These are phyloP conservation scores for Automeris io DNA, from an alignment of 2,888 invertebrate genomes.

Conservation along the genomic window DNA sequence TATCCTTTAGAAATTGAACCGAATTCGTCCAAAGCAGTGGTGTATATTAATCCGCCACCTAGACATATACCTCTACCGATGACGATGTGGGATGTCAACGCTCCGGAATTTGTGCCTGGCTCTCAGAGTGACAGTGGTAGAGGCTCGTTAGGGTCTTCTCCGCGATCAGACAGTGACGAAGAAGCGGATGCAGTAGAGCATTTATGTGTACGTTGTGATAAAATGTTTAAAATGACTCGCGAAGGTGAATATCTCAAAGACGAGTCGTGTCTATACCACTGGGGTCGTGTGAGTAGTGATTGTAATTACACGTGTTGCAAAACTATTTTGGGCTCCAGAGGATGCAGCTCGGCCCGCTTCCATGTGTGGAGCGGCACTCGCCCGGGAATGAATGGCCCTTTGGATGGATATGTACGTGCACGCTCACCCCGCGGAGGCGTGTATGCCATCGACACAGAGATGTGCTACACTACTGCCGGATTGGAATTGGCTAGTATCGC, in stretches of 20 bases:
- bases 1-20: slow-evolving; percentile 82
- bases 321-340: slow-evolving; percentile 63
- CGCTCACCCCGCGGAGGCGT: slow-evolving; percentile 74
- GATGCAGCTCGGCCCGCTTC: slow-evolving; percentile 79
- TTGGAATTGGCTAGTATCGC: slow-evolving; percentile 93
- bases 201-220: slow-evolving; percentile 84
- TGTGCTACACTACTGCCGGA: slow-evolving; percentile 94
- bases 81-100: slow-evolving; percentile 79
- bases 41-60: slow-evolving; percentile 77
- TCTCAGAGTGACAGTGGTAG: slow-evolving; percentile 74
- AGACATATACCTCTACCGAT: slow-evolving; percentile 53
- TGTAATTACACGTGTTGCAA: slow-evolving; percentile 82
- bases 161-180: slow-evolving; percentile 75
- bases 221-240: slow-evolving; percentile 82
- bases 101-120: slow-evolving; percentile 81
- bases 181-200: slow-evolving; percentile 77
- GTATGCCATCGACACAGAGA: slow-evolving; percentile 96
- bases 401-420: slow-evolving; percentile 81
- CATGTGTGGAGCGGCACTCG: slow-evolving; percentile 88
- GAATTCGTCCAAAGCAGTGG: slow-evolving; percentile 78
- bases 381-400: slow-evolving; percentile 85
- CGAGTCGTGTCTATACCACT: slow-evolving; percentile 91
- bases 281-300: slow-evolving; percentile 84
- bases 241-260: slow-evolving; percentile 83
- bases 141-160: slow-evolving; percentile 73